Percentiles rank a stretch among this genome's conserved stretches.
phyloP scores from a whole-genome alignment of 2,797 vertebrate species.

The Sebastes ruberrimus region DNA sequence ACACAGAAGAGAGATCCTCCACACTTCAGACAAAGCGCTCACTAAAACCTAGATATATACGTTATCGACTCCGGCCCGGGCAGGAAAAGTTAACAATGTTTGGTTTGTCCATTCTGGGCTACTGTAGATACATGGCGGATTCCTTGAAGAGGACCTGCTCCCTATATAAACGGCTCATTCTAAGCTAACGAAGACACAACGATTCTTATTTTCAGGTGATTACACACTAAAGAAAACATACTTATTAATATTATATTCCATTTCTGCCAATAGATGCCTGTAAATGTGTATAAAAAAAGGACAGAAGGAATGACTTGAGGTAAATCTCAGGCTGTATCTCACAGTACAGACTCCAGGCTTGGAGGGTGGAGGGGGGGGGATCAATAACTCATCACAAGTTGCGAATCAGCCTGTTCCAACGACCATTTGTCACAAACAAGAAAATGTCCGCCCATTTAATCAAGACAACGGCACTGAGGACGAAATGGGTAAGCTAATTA shows the following conservation, averaged over 20 bases:
- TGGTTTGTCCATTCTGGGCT: no score
- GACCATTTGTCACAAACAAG: slow-evolving; percentile 76
- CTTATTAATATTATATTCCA: no score
- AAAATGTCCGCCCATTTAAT: slow-evolving; percentile 87
- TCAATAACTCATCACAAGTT: slow-evolving; percentile 84
- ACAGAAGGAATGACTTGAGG: neutral
- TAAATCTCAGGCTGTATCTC: neutral
- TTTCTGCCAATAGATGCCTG: rapidly evolving
- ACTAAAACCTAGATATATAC: neutral
- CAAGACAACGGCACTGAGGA: slow-evolving; percentile 73
- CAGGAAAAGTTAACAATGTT: no score
- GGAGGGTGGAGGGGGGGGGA: slow-evolving; percentile 22
- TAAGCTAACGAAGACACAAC: no score
- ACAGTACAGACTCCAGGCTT: slow-evolving; percentile 13
- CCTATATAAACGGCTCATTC: no score
- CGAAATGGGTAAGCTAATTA: slow-evolving; percentile 79
- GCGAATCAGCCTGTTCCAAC: slow-evolving; percentile 77
- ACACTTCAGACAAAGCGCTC: neutral
- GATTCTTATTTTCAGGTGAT: no score
- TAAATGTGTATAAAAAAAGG: neutral
- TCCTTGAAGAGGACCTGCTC: no score
- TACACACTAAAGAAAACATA: no score
- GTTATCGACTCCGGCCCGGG: no score
- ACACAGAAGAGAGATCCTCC: neutral
- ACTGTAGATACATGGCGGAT: rapidly evolving